phyloP scores from a whole-genome alignment of 2,797 vertebrate genomes.

The Pelochelys cantorii region DNA sequence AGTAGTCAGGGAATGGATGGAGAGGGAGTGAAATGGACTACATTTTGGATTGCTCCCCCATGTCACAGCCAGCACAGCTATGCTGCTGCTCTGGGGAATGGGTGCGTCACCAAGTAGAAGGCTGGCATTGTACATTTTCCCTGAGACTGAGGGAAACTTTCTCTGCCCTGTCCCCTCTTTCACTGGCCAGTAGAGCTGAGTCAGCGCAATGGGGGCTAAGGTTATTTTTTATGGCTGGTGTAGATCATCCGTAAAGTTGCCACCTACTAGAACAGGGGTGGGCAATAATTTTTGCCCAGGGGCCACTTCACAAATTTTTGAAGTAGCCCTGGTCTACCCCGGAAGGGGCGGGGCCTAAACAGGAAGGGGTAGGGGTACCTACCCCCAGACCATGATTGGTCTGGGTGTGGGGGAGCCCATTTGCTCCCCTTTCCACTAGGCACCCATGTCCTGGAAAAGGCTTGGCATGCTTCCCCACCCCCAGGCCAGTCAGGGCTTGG shows the following conservation, averaged over 20 bases:
- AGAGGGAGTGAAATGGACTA: background rate
- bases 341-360: too few species aligned
- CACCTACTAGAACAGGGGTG: background rate
- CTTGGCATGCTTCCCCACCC: too few species aligned
- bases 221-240: background rate
- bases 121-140: background rate
- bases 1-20: background rate
- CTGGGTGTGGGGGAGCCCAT: too few species aligned
- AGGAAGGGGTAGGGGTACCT: too few species aligned
- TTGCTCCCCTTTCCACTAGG: too few species aligned
- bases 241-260: background rate
- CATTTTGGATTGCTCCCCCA: background rate
- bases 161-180: background rate
- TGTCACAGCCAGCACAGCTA: conserved; percentile 43
- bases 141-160: background rate
- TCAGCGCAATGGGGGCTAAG: background rate
- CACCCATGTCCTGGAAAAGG: too few species aligned
- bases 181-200: background rate
- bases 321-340: too few species aligned
- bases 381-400: too few species aligned
- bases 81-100: background rate
- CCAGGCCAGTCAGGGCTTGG: too few species aligned
- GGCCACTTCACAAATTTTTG: too few species aligned
- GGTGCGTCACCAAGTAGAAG: background rate
- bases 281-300: too few species aligned